Conservation (phyloP, 2,888 invertebrate species). For the Patella caerulea region DNA sequence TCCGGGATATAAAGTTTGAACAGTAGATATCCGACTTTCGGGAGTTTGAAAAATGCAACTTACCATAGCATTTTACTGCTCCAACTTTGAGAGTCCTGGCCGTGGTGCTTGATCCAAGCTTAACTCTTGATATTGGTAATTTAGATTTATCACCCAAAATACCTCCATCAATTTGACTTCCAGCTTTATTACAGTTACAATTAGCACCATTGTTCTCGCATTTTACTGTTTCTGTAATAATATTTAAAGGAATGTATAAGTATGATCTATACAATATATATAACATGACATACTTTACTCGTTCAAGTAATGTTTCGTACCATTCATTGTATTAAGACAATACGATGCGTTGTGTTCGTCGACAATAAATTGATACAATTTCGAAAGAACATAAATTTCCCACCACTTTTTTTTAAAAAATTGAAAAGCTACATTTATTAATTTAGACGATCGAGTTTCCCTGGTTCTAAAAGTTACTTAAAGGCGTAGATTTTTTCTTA, state of each 20-base stretch:
- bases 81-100: conserved; percentile 35
- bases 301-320: background rate
- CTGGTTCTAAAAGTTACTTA: too few species aligned
- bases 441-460: too few species aligned
- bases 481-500: too few species aligned
- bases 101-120: conserved; percentile 21
- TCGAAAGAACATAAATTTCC: too few species aligned
- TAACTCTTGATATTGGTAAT: conserved; percentile 25
- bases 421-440: too few species aligned
- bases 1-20: too few species aligned
- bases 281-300: background rate
- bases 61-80: conserved; percentile 48
- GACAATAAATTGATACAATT: too few species aligned
- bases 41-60: background rate
- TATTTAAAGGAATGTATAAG: background rate
- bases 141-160: conserved; percentile 28
- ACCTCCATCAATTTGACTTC: conserved; percentile 28
- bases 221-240: conserved; percentile 18
- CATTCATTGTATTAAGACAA: too few species aligned
- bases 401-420: too few species aligned
- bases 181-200: conserved; percentile 21
- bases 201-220: conserved; percentile 25
- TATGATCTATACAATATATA: too few species aligned
- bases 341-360: too few species aligned
- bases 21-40: too few species aligned